Conservation (phyloP, 2,113 vertebrate genomes). For the Etheostoma spectabile region DNA sequence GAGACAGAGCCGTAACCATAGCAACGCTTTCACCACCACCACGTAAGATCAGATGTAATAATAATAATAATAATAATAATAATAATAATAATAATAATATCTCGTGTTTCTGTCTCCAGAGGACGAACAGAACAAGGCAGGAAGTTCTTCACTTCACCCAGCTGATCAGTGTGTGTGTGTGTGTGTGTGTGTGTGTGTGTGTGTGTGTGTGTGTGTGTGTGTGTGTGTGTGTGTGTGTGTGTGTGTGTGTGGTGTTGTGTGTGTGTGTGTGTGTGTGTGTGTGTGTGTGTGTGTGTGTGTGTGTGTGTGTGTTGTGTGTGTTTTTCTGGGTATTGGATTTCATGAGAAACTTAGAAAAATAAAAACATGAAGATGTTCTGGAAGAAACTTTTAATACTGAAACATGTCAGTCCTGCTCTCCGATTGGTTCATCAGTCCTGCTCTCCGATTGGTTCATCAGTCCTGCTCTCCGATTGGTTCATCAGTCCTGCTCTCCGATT, state of each 20-base stretch:
- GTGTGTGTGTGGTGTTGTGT: too few relatives aligned
- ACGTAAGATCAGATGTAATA: conserved; percentile 73
- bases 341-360: neutral
- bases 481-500: too few relatives aligned
- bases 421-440: too few relatives aligned
- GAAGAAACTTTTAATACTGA: neutral
- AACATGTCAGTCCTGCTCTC: too few relatives aligned
- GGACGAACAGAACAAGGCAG: conserved; percentile 56
- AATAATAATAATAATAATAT: too few relatives aligned
- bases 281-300: neutral
- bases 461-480: too few relatives aligned
- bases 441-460: too few relatives aligned
- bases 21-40: neutral
- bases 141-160: conserved; percentile 82
- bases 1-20: conserved; percentile 70
- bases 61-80: too few relatives aligned
- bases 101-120: conserved; percentile 44
- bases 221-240: neutral
- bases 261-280: too few relatives aligned
- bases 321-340: neutral
- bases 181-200: too few relatives aligned
- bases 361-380: too few relatives aligned
- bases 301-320: neutral
- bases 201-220: too few relatives aligned
- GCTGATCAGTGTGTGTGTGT: conserved; percentile 37